Percentiles rank a stretch among this genome's conserved stretches.
phyloP scores from a whole-genome alignment of 2,113 vertebrate genomes.

The Sterna hirundo region DNA sequence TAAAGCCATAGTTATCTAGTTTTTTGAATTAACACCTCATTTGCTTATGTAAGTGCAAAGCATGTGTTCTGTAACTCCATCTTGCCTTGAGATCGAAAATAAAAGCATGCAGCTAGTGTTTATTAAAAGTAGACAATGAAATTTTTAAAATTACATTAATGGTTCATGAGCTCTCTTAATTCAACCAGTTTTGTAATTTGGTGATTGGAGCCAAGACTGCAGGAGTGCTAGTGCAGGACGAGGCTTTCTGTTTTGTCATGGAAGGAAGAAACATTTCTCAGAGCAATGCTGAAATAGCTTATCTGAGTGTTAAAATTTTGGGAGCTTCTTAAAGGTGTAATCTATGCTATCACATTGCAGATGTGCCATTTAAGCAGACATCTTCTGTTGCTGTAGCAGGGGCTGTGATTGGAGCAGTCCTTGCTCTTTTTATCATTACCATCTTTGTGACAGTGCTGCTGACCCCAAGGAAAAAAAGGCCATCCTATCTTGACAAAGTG shows the following conservation, averaged over 20 bases:
- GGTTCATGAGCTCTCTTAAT: background rate
- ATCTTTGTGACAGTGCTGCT: slow-evolving; percentile 89
- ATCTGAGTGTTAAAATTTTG: background rate
- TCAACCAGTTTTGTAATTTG: background rate
- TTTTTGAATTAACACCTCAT: background rate
- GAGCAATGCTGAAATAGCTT: background rate
- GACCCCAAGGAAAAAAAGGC: slow-evolving; percentile 81
- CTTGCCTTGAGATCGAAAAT: background rate
- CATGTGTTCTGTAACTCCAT: background rate
- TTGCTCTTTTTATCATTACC: slow-evolving; percentile 91
- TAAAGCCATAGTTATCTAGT: background rate
- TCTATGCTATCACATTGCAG: slow-evolving; percentile 73
- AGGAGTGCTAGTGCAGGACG: background rate
- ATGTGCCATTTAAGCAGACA: slow-evolving; percentile 81
- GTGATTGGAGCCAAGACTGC: background rate
- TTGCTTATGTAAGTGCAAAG: background rate
- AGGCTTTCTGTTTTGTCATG: background rate
- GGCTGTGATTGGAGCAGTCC: slow-evolving; percentile 90
- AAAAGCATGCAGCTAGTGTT: background rate
- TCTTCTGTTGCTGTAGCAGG: slow-evolving; percentile 88
- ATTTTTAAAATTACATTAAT: background rate
- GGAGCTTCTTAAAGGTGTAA: slow-evolving; percentile 35
- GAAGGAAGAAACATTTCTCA: background rate
- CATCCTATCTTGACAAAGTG: slow-evolving; percentile 80
- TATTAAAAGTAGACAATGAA: background rate